Evolutionary conservation across 30 jellyfish, hydroid and myxozoan genomes (phyloP), one percentile per base, ranked within the genome.

Genomic region (Haliclystus octoradiatus): DNA sequence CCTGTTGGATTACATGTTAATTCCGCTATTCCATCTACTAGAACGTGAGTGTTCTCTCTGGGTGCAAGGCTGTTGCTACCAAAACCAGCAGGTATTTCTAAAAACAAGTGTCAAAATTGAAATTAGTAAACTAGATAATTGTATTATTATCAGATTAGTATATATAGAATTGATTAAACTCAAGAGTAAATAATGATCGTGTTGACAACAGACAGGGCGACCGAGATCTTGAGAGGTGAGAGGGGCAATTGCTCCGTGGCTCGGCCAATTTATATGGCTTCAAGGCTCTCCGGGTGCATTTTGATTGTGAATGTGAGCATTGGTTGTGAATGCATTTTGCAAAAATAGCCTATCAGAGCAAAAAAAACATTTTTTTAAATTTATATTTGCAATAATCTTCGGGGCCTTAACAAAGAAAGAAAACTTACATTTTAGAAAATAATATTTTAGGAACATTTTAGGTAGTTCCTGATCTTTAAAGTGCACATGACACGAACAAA

Each of bases 1-100:
- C 97, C 97, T 15, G 79, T 75, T n/a, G 97, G 97, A 25, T 69
- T 62, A 74, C 97, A 88, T 1, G 83, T 28, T 34, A 88, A 65
- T 65, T 79, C 93, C 29, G 90, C 93, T 0, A 49, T 50, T 52
- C 90, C 83, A 15, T 85, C 97, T 46, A 79, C 63, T 28, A 88
- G 77, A 30, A 79, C 94, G 53, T 80, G 97, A 0, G 94, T 75
- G 52, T 66, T 79, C 26, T 79, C 29, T 2, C 68, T 30, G n/a
- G 94, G 94, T 50, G 80, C 71, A 5, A 74, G 60, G 66, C 97
- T 88, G 28, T 81, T 82, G 19, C 71, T 81, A 0, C 87, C 93
- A 61, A 88, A 88, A 23, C 82, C 88, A 28, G 97, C 93, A 2
- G 93, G 71, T 15, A 75, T 65, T 68, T 71, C 96, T 85, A 64